These are phyloP conservation scores for Triplophysa tibetana DNA, from an alignment of 2,113 vertebrate genomes.

Conservation along the genomic window DNA sequence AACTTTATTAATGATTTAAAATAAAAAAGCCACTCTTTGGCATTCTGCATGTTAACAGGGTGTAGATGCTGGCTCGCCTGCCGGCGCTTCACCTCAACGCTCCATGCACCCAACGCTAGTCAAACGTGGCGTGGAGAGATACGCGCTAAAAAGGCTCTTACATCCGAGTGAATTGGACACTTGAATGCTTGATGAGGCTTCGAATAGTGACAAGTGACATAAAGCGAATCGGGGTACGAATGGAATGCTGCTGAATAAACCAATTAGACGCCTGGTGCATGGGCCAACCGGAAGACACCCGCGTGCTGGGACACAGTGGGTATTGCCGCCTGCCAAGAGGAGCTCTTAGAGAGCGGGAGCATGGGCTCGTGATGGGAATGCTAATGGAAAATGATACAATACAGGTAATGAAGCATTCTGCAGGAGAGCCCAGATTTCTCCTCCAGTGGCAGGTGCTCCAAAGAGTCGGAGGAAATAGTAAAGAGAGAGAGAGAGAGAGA, in stretches of 20 bases:
- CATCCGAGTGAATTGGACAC: slow-evolving; percentile 36
- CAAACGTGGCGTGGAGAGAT: slow-evolving; percentile 22
- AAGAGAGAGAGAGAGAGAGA: slow-evolving; percentile 3
- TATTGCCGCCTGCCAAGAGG: slow-evolving; percentile 39
- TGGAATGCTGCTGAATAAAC: slow-evolving; percentile 49
- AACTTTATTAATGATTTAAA: slow-evolving; percentile 37
- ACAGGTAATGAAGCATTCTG: slow-evolving; percentile 58
- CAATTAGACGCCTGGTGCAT: slow-evolving; percentile 48
- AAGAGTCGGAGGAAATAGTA: slow-evolving; percentile 5
- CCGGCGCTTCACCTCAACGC: background rate
- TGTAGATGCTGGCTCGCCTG: slow-evolving; percentile 15
- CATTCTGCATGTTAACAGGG: slow-evolving; percentile 22
- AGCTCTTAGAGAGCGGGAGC: slow-evolving; percentile 25
- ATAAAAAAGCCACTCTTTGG: slow-evolving; percentile 9
- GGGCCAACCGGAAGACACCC: slow-evolving; percentile 48
- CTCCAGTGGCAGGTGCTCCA: slow-evolving; percentile 41
- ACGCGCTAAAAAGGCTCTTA: slow-evolving; percentile 23
- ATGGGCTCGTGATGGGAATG: slow-evolving; percentile 44
- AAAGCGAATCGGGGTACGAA: slow-evolving; percentile 44
- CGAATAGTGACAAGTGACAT: slow-evolving; percentile 43
- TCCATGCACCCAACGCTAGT: slow-evolving; percentile 7
- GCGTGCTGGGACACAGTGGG: slow-evolving; percentile 32
- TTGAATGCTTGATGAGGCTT: slow-evolving; percentile 40
- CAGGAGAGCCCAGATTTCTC: slow-evolving; percentile 37
- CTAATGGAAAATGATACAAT: slow-evolving; percentile 56